Conservation (phyloP, 1,140 invertebrate species). For the Aphidius gifuensis region DNA sequence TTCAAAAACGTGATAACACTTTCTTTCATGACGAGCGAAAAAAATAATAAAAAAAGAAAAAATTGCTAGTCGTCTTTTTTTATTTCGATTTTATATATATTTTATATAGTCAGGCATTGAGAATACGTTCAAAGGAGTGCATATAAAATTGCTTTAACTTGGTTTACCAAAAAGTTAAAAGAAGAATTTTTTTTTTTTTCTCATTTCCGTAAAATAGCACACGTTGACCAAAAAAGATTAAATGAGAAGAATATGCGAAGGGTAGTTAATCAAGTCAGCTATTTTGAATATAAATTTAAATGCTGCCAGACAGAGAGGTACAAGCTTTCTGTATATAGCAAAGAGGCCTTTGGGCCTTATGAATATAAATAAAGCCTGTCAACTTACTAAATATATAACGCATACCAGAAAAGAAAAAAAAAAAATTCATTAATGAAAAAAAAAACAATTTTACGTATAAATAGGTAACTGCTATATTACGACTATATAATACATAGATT, state of each 20-base stretch:
- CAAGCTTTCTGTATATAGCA: background rate
- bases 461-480: background rate
- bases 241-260: constrained; percentile 21
- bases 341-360: constrained; percentile 20
- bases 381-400: background rate
- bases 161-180: too few relatives aligned
- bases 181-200: background rate
- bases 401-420: background rate
- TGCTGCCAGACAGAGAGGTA: background rate
- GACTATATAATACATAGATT: background rate
- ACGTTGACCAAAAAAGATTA: constrained; percentile 3
- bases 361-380: constrained; percentile 10
- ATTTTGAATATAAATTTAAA: constrained; percentile 39
- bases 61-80: too few relatives aligned
- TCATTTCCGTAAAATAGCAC: background rate
- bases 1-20: too few relatives aligned
- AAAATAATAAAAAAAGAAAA: too few relatives aligned
- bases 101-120: too few relatives aligned
- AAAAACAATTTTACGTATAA: background rate
- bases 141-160: too few relatives aligned
- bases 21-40: too few relatives aligned
- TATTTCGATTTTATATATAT: too few relatives aligned
- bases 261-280: constrained; percentile 31
- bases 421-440: background rate
- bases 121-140: background rate